A percentile compares a stretch with the other conserved stretches of the same genome.
phyloP scores from a whole-genome alignment of 2,888 invertebrate genomes.

The Priocnemis perturbator region DNA sequence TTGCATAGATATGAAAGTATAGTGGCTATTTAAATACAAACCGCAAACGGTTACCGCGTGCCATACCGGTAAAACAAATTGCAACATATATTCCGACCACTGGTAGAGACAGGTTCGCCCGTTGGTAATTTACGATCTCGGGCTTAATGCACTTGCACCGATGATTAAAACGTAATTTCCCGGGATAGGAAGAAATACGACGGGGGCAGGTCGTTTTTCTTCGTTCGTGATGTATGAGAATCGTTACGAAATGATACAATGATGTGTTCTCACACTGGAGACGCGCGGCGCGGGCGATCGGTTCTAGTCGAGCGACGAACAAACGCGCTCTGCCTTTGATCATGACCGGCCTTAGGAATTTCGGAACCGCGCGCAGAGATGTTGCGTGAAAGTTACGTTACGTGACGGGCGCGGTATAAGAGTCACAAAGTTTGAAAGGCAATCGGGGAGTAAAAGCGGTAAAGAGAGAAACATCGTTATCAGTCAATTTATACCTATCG shows the following conservation, averaged over 20 bases:
- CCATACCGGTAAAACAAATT: constrained; percentile 45
- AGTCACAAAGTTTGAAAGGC: constrained; percentile 2
- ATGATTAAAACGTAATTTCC: constrained; percentile 55
- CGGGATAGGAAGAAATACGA: constrained; percentile 43
- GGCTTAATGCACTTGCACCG: constrained; percentile 44
- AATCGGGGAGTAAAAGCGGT: not conserved
- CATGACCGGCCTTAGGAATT: too few species aligned
- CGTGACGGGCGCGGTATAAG: not conserved
- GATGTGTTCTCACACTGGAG: not conserved
- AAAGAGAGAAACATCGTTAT: constrained; percentile 16
- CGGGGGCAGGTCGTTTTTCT: constrained; percentile 27
- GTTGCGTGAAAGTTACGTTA: not conserved
- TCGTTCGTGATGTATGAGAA: constrained; percentile 35
- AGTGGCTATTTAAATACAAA: constrained; percentile 47
- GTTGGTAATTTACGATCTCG: constrained; percentile 44
- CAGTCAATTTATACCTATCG: constrained; percentile 35
- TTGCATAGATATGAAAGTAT: constrained; percentile 23
- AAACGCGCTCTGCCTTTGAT: too few species aligned
- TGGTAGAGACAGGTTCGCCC: constrained; percentile 14
- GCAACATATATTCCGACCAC: constrained; percentile 33
- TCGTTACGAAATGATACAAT: not conserved
- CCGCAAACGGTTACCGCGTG: constrained; percentile 42
- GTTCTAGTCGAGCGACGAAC: too few species aligned
- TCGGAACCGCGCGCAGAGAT: too few species aligned
- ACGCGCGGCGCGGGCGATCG: not conserved